phyloP scores from a whole-genome alignment of 2,888 invertebrate species.

The Synanthedon formicaeformis region DNA sequence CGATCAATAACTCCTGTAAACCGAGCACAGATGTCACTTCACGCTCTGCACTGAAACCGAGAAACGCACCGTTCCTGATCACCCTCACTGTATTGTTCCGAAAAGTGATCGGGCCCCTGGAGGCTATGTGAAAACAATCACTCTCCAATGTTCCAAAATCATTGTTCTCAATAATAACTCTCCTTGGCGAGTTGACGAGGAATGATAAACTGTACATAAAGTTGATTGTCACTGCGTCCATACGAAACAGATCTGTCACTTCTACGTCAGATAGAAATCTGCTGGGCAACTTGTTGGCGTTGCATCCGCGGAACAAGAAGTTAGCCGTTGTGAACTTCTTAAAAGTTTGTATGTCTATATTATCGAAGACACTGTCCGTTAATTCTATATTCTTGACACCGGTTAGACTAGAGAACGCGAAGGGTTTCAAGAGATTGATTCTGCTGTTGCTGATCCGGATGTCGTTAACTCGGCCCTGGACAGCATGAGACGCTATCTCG shows the following conservation, averaged over 20 bases:
- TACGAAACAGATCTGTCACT: constrained; percentile 73
- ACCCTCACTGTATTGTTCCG: constrained; percentile 74
- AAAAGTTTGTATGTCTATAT: constrained; percentile 78
- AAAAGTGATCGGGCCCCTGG: constrained; percentile 74
- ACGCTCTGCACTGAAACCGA: constrained; percentile 65
- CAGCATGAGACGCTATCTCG: constrained; percentile 71
- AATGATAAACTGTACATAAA: constrained; percentile 78
- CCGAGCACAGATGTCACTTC: constrained; percentile 51
- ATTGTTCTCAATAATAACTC: constrained; percentile 73
- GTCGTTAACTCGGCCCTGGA: constrained; percentile 79
- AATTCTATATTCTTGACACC: constrained; percentile 75
- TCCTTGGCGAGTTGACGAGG: constrained; percentile 73
- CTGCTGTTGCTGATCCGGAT: constrained; percentile 74
- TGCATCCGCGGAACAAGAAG: constrained; percentile 74
- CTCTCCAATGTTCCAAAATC: constrained; percentile 71
- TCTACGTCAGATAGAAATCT: constrained; percentile 80
- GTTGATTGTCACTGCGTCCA: constrained; percentile 75
- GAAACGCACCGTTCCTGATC: constrained; percentile 73
- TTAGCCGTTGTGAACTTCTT: constrained; percentile 81
- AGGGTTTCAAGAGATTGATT: constrained; percentile 74
- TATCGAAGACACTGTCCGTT: constrained; percentile 69
- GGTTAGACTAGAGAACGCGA: constrained; percentile 80
- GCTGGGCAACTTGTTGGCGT: constrained; percentile 74
- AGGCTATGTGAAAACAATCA: constrained; percentile 73
- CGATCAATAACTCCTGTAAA: constrained; percentile 69